Conservation (phyloP, 2,888 invertebrate genomes). For the Lasioglossum vierecki region DNA sequence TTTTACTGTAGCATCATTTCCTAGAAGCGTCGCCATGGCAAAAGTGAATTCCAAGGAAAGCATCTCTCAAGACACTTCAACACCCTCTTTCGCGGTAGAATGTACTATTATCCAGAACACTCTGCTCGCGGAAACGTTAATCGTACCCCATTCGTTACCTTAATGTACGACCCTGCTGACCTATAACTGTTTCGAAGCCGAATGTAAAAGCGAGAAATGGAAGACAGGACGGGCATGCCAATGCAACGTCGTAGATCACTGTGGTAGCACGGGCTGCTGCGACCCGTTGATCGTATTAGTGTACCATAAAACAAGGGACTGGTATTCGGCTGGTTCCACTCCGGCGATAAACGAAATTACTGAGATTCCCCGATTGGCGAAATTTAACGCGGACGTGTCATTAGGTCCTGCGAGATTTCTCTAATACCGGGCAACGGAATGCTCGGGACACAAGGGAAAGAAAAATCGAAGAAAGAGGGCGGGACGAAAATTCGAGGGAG, state of each 20-base stretch:
- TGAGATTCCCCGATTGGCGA: conserved; percentile 72
- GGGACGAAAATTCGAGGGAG: conserved; percentile 35
- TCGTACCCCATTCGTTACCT: conserved; percentile 44
- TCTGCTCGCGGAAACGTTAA: conserved; percentile 22
- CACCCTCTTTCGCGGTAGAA: not conserved
- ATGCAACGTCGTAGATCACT: conserved; percentile 35
- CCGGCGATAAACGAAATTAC: conserved; percentile 76
- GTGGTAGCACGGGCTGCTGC: not conserved
- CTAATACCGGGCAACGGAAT: conserved; percentile 41
- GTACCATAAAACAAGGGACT: conserved; percentile 46
- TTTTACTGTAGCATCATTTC: not conserved
- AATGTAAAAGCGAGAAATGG: conserved; percentile 2
- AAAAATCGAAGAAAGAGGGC: conserved; percentile 11
- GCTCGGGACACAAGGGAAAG: not conserved
- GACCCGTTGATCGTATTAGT: conserved; percentile 24
- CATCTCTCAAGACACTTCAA: not conserved
- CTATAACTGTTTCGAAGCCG: conserved; percentile 20
- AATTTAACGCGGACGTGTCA: conserved; percentile 58
- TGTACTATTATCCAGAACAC: not conserved
- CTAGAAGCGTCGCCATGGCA: no score
- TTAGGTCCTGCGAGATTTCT: conserved; percentile 50
- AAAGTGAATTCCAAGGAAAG: not conserved
- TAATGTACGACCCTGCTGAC: conserved; percentile 33
- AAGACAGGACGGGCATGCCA: conserved; percentile 29
- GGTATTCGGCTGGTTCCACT: conserved; percentile 67